These are phyloP conservation scores for Branchipolynoe longqiensis DNA, from an alignment of 2,888 invertebrate species.

Conservation along the genomic window DNA sequence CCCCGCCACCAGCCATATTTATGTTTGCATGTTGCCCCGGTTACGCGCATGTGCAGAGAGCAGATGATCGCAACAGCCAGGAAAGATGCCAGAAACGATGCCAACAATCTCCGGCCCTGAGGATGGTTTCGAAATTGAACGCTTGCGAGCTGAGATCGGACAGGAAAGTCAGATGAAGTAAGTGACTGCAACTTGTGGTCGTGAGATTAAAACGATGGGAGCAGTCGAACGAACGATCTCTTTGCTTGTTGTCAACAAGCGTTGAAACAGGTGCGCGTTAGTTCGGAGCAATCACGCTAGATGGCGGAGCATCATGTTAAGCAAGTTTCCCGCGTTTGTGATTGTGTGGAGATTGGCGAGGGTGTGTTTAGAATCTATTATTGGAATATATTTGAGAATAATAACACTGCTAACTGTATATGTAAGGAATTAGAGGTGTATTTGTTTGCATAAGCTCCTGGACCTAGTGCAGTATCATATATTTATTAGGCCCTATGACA, in stretches of 20 bases:
- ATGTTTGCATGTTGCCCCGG: constrained; percentile 5
- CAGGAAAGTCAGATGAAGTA: constrained; percentile 70
- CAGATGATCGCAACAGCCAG: background rate
- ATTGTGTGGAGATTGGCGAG: too few relatives aligned
- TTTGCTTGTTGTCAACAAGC: background rate
- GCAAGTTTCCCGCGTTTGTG: background rate
- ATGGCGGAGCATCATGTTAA: background rate
- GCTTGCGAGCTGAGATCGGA: constrained; percentile 66
- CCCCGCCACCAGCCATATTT: background rate
- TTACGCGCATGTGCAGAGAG: background rate
- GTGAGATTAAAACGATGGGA: background rate
- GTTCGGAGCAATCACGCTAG: background rate
- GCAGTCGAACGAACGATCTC: background rate
- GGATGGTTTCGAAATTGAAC: constrained; percentile 67
- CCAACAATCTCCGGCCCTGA: background rate
- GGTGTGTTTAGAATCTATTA: too few relatives aligned
- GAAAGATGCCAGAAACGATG: constrained; percentile 10
- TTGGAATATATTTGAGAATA: too few relatives aligned
- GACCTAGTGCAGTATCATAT: too few relatives aligned
- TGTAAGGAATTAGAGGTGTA: too few relatives aligned
- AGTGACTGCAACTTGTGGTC: too few relatives aligned
- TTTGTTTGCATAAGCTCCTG: too few relatives aligned
- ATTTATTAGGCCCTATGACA: too few relatives aligned
- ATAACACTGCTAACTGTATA: too few relatives aligned
- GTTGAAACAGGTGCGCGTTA: background rate